Base-by-base conservation (phyloP, 2,113 vertebrate species). In the Pomatostomus ruficeps region DNA sequence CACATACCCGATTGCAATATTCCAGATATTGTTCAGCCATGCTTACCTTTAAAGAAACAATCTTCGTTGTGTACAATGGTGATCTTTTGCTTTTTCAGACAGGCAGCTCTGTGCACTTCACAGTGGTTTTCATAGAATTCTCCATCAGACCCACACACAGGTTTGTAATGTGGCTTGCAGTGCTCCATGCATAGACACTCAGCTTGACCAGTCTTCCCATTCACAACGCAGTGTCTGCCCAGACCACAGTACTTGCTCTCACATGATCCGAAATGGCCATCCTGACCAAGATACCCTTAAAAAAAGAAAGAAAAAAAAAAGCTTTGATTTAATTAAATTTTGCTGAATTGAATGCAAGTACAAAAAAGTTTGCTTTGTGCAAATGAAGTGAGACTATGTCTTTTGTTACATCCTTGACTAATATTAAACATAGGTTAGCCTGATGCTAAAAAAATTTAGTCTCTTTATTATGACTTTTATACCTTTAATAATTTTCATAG, bases 81-180 rank as follows among this genome's bases (percentile, higher is more conserved):
- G 46, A 99, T 97, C 97, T 98, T 99, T 63, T 98, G 98, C 54
- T 97, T 98, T 88, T 98, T 97, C 91, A 99, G 91, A 66, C 99
- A 99, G n/a, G 99, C 99, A 28, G 99, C 98, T 51, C 98, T 97
- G 94, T 99, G 99, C 28, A 99, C 99, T 91, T 99, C 99, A 25
- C 99, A 99, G 80, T 99, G 99, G 97, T 99, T 99, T 97, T 98
- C 98, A 90, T 99, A 99, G 83, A 99, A 98, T 93, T 98, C 98
- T 49, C 99, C 99, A 26, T 99, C 99, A 9, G 99, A 99, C 3
- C 99, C 99, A 2, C 99, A 99, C 63, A 99, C 99, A 0, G 99
- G 99, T 77, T 99, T 99, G 90, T 99, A 99, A 93, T 99, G 99
- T 0, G 97, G 98, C 49, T 98, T 99, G 91, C 99, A 99, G 80